Evolutionary conservation across 1,140 invertebrate species (phyloP).

Genomic region (Trichogramma pretiosum): DNA sequence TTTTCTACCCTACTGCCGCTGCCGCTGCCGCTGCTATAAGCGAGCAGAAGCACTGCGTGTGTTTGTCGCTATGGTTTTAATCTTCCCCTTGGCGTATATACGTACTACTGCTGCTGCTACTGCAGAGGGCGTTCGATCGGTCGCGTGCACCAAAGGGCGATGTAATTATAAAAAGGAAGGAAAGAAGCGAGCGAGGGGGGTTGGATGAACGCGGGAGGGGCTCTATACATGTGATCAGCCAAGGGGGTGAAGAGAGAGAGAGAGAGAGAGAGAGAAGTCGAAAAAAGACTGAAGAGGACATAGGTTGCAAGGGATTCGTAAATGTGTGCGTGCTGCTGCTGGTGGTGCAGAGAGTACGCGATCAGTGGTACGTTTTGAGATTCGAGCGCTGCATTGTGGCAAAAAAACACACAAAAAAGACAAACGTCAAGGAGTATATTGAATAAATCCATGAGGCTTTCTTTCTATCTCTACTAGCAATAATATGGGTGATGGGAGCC

Average conservation of each 20-base stretch:
- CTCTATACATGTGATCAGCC: neutral
- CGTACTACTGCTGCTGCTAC: too few relatives aligned
- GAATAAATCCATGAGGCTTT: too few relatives aligned
- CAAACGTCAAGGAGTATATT: too few relatives aligned
- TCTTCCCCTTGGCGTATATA: slow-evolving; percentile 6
- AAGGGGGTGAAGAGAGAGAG: neutral
- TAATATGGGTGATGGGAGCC: too few relatives aligned
- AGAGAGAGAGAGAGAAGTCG: neutral
- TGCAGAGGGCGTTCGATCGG: neutral
- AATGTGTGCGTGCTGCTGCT: too few relatives aligned
- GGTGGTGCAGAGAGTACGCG: too few relatives aligned
- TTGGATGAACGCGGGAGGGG: neutral
- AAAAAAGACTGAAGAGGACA: neutral
- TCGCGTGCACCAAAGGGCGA: slow-evolving; percentile 15
- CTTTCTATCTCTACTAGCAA: too few relatives aligned
- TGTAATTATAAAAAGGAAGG: slow-evolving; percentile 21
- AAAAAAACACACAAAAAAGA: too few relatives aligned
- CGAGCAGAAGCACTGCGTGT: neutral
- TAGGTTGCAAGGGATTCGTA: too few relatives aligned
- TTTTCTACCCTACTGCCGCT: neutral
- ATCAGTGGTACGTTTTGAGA: too few relatives aligned
- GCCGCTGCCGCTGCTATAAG: neutral
- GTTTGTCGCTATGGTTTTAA: slow-evolving; percentile 19
- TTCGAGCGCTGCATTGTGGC: too few relatives aligned
- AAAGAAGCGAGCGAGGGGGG: slow-evolving; percentile 1